These are phyloP conservation scores for Flabesymbios commensalis DNA, from an alignment of 2,888 invertebrate genomes.

Conservation along the genomic window DNA sequence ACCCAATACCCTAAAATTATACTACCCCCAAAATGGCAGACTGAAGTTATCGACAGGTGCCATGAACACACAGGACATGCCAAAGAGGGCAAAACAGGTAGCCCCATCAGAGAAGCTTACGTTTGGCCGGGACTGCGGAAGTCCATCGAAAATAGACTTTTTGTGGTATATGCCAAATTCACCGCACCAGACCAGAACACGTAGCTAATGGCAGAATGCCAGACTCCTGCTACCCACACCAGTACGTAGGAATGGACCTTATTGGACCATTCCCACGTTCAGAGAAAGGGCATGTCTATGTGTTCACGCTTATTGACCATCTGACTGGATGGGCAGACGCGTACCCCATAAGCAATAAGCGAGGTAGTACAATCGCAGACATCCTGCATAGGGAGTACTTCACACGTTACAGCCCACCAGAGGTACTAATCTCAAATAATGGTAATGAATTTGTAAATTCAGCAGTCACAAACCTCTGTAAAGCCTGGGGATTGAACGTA, in stretches of 20 bases:
- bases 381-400: slow-evolving; percentile 5
- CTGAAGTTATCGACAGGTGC: too few relatives aligned
- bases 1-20: too few relatives aligned
- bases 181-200: not conserved
- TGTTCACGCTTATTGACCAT: slow-evolving; percentile 10
- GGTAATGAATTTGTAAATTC: slow-evolving; percentile 10
- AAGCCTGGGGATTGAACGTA: slow-evolving; percentile 2
- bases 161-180: slow-evolving; percentile 2
- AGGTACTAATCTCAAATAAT: slow-evolving; percentile 9
- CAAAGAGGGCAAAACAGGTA: not conserved
- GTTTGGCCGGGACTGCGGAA: slow-evolving; percentile 14
- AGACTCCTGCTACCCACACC: not conserved
- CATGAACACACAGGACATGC: slow-evolving; percentile 11
- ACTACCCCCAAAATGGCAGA: too few relatives aligned
- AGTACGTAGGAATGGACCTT: slow-evolving; percentile 5
- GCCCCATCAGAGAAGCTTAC: slow-evolving; percentile 5
- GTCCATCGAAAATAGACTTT: not conserved
- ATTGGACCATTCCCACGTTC: slow-evolving; percentile 6
- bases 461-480: too few relatives aligned
- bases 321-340: slow-evolving; percentile 10
- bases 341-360: slow-evolving; percentile 7
- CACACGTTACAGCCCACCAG: slow-evolving; percentile 1
- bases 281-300: slow-evolving; percentile 1
- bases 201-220: slow-evolving; percentile 11
- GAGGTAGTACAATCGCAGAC: not conserved